These are phyloP conservation scores for Synergus laeviventris DNA, from an alignment of 2,888 invertebrate genomes.

Conservation along the genomic window DNA sequence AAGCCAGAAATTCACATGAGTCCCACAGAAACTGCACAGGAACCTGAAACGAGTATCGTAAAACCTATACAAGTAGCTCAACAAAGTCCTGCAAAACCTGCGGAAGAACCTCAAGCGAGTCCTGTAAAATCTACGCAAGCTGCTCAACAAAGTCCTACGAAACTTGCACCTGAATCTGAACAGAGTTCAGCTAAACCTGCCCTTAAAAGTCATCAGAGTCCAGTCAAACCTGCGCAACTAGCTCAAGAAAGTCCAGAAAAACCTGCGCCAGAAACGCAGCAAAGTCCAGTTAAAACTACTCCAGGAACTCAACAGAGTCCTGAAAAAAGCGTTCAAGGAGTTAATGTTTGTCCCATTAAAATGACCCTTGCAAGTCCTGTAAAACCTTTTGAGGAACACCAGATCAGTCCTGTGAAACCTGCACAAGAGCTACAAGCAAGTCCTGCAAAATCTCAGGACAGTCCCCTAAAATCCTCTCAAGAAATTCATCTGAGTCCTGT, in stretches of 20 bases:
- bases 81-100: constrained; percentile 33
- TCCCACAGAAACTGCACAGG: not conserved
- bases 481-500: constrained; percentile 30
- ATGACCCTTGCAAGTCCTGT: constrained; percentile 17
- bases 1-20: constrained; percentile 34
- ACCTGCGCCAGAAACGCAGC: not conserved
- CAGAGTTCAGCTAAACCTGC: constrained; percentile 42
- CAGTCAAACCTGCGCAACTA: not conserved
- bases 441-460: not conserved
- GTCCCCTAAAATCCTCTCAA: constrained; percentile 11
- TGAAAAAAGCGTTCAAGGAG: constrained; percentile 36
- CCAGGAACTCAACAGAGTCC: constrained; percentile 43
- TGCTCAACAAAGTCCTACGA: constrained; percentile 17
- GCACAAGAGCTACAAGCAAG: constrained; percentile 36
- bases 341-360: constrained; percentile 38
- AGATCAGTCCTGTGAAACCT: constrained; percentile 38
- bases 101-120: constrained; percentile 24
- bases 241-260: constrained; percentile 8
- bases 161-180: not conserved
- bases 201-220: constrained; percentile 42
- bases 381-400: constrained; percentile 41
- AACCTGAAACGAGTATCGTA: not conserved
- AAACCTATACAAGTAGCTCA: not conserved
- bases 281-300: constrained; percentile 17
- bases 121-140: not conserved